Percentiles rank a stretch among this genome's conserved stretches.
phyloP scores from a whole-genome alignment of 2,797 vertebrate species.

The Halcyon chelicuti region DNA sequence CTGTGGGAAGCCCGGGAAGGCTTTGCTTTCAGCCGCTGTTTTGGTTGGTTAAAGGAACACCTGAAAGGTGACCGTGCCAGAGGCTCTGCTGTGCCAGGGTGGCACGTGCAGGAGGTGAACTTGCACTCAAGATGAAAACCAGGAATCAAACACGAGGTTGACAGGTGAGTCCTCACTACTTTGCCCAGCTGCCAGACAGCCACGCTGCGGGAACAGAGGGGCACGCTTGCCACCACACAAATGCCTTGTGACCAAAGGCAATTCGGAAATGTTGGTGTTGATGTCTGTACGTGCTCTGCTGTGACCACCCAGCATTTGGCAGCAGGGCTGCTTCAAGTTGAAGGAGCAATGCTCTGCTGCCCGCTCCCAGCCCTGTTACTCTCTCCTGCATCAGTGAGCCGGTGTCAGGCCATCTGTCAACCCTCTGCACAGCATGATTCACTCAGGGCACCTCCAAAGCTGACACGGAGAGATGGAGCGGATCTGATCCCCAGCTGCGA shows the following conservation, averaged over 20 bases:
- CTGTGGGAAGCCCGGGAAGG: neutral
- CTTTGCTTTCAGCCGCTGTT: neutral
- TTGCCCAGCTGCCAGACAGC: neutral
- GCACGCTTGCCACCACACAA: neutral
- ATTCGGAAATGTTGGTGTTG: rapidly evolving
- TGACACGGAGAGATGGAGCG: neutral
- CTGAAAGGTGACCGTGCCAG: neutral
- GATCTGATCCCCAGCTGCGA: neutral
- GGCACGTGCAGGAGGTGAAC: neutral
- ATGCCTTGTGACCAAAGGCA: neutral
- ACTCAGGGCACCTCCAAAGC: neutral
- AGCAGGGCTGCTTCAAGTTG: neutral
- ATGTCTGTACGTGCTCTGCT: rapidly evolving
- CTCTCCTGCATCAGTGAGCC: neutral
- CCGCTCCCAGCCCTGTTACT: neutral
- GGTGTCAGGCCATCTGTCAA: neutral
- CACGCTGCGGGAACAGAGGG: neutral
- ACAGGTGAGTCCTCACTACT: neutral
- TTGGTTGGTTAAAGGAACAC: neutral
- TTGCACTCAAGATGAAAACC: neutral
- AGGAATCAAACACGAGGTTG: neutral
- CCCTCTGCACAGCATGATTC: neutral
- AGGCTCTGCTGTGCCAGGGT: neutral
- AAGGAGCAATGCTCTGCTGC: neutral
- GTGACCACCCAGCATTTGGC: neutral